phyloP scores from a whole-genome alignment of 2,113 vertebrate species.

The Podarcis cretensis region DNA sequence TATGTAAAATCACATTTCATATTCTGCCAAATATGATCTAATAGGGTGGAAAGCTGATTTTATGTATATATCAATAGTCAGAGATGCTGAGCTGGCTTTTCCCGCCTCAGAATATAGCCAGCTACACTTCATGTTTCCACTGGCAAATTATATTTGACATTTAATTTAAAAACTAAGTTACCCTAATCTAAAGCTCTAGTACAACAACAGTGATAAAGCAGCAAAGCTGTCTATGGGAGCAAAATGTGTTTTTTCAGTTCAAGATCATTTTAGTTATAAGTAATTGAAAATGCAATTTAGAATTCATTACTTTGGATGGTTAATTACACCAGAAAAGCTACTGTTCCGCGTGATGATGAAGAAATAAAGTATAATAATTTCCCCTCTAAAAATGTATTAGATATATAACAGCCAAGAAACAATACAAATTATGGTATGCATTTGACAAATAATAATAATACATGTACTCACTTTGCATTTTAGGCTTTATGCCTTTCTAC shows the following conservation, averaged over 20 bases:
- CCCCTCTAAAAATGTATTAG: conserved; percentile 55
- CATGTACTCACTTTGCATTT: not conserved
- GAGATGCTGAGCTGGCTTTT: conserved; percentile 55
- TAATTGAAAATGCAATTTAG: conserved; percentile 75
- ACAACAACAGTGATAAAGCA: conserved; percentile 62
- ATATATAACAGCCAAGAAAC: conserved; percentile 57
- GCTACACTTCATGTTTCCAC: conserved; percentile 58
- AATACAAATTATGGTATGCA: conserved; percentile 41
- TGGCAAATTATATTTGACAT: conserved; percentile 75
- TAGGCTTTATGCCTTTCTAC: not conserved
- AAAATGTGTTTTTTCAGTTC: conserved; percentile 56
- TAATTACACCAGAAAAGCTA: conserved; percentile 72
- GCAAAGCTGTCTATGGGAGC: conserved; percentile 66
- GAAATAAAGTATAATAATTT: conserved; percentile 67
- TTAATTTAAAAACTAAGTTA: conserved; percentile 76
- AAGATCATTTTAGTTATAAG: conserved; percentile 69
- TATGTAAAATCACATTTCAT: not conserved
- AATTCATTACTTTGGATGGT: conserved; percentile 72
- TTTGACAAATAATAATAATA: conserved; percentile 4
- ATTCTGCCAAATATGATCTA: conserved; percentile 49
- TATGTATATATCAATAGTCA: conserved; percentile 45
- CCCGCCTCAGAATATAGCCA: conserved; percentile 39
- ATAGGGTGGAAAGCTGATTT: conserved; percentile 53
- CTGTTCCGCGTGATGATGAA: conserved; percentile 67
- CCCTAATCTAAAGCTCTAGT: conserved; percentile 68